phyloP scores from a whole-genome alignment of 2,888 invertebrate species.

The Macrophya annulata region DNA sequence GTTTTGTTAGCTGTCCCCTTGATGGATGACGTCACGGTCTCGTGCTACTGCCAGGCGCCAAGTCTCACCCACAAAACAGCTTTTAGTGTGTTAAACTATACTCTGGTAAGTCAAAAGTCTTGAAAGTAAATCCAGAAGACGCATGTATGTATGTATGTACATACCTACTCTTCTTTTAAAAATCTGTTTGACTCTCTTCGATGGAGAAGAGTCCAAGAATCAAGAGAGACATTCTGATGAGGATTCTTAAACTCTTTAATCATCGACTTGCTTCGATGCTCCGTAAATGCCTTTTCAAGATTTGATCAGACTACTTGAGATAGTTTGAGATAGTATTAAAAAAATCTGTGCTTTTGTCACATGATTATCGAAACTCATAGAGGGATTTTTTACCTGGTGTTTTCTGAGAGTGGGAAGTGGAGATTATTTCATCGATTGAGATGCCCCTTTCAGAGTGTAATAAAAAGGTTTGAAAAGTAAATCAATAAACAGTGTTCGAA shows the following conservation, averaged over 20 bases:
- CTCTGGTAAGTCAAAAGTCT: background rate
- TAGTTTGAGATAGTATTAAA: background rate
- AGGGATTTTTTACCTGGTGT: background rate
- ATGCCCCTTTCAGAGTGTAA: background rate
- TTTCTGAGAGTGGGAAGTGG: background rate
- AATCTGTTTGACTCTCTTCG: background rate
- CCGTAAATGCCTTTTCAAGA: background rate
- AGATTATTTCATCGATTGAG: background rate
- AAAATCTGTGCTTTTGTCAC: background rate
- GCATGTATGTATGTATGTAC: no score
- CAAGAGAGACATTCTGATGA: background rate
- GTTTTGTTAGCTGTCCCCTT: slow-evolving; percentile 56
- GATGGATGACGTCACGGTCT: slow-evolving; percentile 54
- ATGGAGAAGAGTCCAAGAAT: background rate
- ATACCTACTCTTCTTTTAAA: background rate
- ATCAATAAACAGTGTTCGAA: slow-evolving; percentile 3
- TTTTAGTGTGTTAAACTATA: background rate
- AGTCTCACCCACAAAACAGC: background rate
- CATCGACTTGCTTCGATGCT: background rate
- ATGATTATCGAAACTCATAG: background rate
- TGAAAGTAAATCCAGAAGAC: no score
- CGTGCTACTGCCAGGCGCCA: slow-evolving; percentile 53
- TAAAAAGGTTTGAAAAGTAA: background rate
- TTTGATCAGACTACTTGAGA: no score
- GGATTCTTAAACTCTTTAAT: background rate